Conservation (phyloP, 1,140 invertebrate species). For the Hyles euphorbiae region DNA sequence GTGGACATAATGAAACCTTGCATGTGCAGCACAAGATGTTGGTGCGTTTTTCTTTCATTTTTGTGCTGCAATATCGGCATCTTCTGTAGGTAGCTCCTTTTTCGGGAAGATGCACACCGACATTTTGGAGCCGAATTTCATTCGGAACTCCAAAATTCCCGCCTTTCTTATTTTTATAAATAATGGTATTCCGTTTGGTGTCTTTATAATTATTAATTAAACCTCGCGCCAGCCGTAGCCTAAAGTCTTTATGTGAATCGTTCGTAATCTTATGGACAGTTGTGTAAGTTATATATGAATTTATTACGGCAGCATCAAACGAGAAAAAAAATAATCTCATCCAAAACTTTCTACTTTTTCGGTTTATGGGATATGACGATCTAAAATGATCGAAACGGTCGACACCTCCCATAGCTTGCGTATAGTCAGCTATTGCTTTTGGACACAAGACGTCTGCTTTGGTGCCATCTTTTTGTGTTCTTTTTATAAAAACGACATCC, state of each 20-base stretch:
- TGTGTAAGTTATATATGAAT: constrained; percentile 40
- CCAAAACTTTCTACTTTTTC: constrained; percentile 23
- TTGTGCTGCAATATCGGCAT: constrained; percentile 33
- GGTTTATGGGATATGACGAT: constrained; percentile 24
- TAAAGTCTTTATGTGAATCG: constrained; percentile 31
- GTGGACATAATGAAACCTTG: constrained; percentile 25
- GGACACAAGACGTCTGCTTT: constrained; percentile 27
- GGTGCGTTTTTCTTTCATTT: constrained; percentile 29
- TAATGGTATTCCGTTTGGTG: constrained; percentile 18
- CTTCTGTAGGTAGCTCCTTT: constrained; percentile 29
- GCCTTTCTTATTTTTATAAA: constrained; percentile 19
- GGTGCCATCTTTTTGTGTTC: constrained; percentile 38
- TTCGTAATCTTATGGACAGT: constrained; percentile 22
- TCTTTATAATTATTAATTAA: constrained; percentile 25
- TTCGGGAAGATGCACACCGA: constrained; percentile 24
- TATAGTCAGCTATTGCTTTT: constrained; percentile 33
- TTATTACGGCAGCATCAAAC: constrained; percentile 29
- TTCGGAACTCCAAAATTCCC: constrained; percentile 24
- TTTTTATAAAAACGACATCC: constrained; percentile 27
- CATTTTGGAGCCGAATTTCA: constrained; percentile 28
- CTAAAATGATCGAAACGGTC: constrained; percentile 37
- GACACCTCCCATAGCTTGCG: constrained; percentile 33
- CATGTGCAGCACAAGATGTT: constrained; percentile 30
- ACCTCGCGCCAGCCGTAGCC: constrained; percentile 27
- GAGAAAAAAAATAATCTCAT: constrained; percentile 20